Percentiles rank a stretch among this genome's conserved stretches.
phyloP scores from a whole-genome alignment of 2,888 invertebrate species.

The Lepidochrysops patricia region DNA sequence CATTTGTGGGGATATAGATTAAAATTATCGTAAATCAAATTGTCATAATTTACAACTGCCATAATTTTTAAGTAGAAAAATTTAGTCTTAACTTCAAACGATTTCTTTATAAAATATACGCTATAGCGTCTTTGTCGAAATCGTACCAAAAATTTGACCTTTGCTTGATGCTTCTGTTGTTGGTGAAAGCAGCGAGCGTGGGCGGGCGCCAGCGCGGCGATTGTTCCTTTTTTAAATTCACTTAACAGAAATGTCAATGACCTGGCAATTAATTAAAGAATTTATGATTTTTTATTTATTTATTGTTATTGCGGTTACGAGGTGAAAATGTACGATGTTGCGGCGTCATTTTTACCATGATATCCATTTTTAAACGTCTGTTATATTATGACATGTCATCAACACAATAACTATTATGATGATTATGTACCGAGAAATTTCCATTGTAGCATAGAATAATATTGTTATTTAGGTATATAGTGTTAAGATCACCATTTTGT shows the following conservation, averaged over 20 bases:
- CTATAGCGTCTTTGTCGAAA: background rate
- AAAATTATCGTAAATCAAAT: too few species aligned
- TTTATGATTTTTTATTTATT: slow-evolving; percentile 4
- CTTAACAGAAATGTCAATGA: slow-evolving; percentile 2
- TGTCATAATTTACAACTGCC: too few species aligned
- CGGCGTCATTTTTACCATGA: background rate
- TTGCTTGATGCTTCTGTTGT: background rate
- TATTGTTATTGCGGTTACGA: slow-evolving; percentile 8
- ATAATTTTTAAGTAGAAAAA: too few species aligned
- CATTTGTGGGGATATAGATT: too few species aligned
- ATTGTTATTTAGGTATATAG: too few species aligned
- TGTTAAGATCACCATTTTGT: too few species aligned
- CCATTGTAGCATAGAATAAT: background rate
- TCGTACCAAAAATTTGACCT: background rate
- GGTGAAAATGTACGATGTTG: background rate
- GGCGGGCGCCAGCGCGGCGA: slow-evolving; percentile 11
- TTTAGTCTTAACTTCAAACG: too few species aligned
- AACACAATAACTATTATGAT: background rate
- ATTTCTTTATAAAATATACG: too few species aligned
- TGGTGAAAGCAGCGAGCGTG: slow-evolving; percentile 15
- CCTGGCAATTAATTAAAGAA: slow-evolving; percentile 8
- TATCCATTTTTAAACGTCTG: background rate
- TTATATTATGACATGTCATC: background rate
- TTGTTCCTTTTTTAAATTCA: slow-evolving; percentile 11
- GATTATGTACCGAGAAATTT: background rate